A percentile compares a stretch with the other conserved stretches of the same genome.
Conservation (phyloP, 2,113 vertebrate species). For the Microcebus griseorufus region DNA sequence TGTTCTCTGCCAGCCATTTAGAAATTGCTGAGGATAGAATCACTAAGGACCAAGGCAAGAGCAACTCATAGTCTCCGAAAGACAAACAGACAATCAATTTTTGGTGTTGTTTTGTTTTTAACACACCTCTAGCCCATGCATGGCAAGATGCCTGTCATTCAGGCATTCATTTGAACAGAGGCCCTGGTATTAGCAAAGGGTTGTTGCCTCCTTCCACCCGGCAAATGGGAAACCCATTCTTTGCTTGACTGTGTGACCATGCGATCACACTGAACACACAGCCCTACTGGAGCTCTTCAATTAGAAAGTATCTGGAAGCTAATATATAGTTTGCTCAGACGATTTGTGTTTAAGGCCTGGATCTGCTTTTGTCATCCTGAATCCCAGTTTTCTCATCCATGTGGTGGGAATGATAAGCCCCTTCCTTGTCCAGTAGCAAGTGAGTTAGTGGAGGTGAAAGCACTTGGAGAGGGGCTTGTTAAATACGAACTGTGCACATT, state of each 20-base stretch:
- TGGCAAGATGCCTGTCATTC: background rate
- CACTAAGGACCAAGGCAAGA: background rate
- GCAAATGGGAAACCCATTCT: background rate
- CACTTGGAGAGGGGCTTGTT: background rate
- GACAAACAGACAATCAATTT: background rate
- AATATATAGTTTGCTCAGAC: background rate
- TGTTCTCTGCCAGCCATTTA: background rate
- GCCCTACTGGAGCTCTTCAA: background rate
- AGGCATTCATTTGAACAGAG: constrained; percentile 18
- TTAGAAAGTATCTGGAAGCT: background rate
- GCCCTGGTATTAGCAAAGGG: background rate
- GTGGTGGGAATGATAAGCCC: background rate
- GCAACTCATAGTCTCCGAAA: constrained; percentile 2
- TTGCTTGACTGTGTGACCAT: background rate
- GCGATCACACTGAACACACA: background rate
- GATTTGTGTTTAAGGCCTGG: background rate
- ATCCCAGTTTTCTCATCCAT: background rate
- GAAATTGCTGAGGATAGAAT: background rate
- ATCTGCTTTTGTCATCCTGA: background rate
- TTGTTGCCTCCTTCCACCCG: background rate
- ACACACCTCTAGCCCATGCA: background rate
- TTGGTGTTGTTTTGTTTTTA: background rate
- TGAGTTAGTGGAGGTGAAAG: background rate
- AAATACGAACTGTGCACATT: fast-evolving
- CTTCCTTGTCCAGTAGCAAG: background rate